Evolutionary conservation across 2,797 vertebrate species (phyloP).

Genomic region (Orestias chungarensis): DNA sequence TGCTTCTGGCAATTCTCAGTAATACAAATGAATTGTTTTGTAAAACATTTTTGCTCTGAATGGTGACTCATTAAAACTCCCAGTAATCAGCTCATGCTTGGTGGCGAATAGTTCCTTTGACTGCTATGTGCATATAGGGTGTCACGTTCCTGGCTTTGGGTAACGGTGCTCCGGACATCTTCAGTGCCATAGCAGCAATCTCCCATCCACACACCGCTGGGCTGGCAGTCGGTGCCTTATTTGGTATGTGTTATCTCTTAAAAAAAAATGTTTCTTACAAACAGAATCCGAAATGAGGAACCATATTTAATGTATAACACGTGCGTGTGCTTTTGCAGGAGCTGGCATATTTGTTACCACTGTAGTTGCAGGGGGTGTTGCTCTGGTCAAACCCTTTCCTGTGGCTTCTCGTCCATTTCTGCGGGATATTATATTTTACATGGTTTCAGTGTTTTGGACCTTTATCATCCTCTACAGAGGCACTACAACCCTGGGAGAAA

Average conservation of each 20-base stretch:
- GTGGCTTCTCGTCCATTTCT: slow-evolving; percentile 94
- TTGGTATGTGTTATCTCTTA: slow-evolving; percentile 79
- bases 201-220: slow-evolving; percentile 90
- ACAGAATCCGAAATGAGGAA: not conserved
- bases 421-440: slow-evolving; percentile 92
- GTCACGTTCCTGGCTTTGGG: slow-evolving; percentile 97
- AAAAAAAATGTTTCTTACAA: not conserved
- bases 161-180: slow-evolving; percentile 95
- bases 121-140: slow-evolving; percentile 79
- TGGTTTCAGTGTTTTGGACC: slow-evolving; percentile 91
- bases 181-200: slow-evolving; percentile 95
- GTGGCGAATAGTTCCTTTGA: slow-evolving; percentile 77
- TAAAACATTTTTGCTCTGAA: not conserved
- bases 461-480: slow-evolving; percentile 87
- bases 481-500: slow-evolving; percentile 83
- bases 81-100: not conserved
- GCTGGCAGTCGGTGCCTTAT: slow-evolving; percentile 90
- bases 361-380: slow-evolving; percentile 89
- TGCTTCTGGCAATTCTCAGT: not conserved
- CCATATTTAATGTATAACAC: not conserved
- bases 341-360: slow-evolving; percentile 96
- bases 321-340: slow-evolving; percentile 72
- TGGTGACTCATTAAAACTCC: not conserved
- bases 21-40: not conserved
- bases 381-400: slow-evolving; percentile 88